A percentile compares a stretch with the other conserved stretches of the same genome.
These are phyloP conservation scores for Trochalopteron elliotii DNA, from an alignment of 2,113 vertebrate genomes.

Conservation along the genomic window DNA sequence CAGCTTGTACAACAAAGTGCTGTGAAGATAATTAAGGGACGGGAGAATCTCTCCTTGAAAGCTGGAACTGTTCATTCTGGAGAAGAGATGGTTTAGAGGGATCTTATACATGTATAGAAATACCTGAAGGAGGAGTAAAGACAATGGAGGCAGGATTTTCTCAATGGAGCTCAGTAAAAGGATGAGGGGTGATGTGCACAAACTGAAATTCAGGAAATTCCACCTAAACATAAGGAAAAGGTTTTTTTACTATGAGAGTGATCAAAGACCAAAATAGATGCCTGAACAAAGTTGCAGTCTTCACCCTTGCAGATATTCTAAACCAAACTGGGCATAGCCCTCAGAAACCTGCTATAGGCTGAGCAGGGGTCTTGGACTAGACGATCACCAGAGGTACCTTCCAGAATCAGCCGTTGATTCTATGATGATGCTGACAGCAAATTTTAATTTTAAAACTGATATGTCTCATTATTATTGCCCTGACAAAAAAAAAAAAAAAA, in stretches of 20 bases:
- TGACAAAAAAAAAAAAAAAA: not conserved
- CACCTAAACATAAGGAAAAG: not conserved
- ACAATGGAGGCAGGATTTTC: not conserved
- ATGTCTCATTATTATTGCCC: not conserved
- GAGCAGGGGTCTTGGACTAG: not conserved
- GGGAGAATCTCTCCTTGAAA: not conserved
- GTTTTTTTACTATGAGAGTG: not conserved
- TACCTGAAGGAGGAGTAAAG: not conserved
- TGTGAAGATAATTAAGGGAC: not conserved
- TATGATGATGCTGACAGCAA: fast-evolving
- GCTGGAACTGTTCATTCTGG: not conserved
- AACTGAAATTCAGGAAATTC: not conserved
- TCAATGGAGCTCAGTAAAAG: not conserved
- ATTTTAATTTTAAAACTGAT: not conserved
- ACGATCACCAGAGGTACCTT: fast-evolving
- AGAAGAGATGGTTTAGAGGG: not conserved
- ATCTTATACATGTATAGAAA: not conserved
- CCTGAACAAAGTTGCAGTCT: not conserved
- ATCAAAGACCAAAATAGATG: not conserved
- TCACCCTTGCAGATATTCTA: not conserved
- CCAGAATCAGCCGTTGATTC: not conserved
- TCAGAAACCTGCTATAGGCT: not conserved
- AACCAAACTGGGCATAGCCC: not conserved
- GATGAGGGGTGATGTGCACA: fast-evolving
- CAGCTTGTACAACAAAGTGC: not conserved